phyloP scores from a whole-genome alignment of 2,888 invertebrate genomes.

The Meloe dianella region DNA sequence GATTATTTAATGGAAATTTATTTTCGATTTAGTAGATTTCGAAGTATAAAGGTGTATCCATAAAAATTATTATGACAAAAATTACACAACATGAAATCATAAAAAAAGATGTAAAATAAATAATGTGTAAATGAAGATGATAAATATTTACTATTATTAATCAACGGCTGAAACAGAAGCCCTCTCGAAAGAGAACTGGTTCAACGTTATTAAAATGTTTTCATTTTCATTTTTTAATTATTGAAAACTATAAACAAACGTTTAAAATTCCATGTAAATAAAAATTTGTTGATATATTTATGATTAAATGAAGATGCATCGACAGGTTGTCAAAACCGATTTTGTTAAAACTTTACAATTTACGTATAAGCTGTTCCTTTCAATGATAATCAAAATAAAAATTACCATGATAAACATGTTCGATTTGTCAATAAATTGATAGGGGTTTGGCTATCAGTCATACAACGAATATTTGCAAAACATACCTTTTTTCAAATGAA shows the following conservation, averaged over 20 bases:
- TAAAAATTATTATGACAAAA: background rate
- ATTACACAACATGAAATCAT: background rate
- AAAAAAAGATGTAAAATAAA: background rate
- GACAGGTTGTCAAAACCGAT: background rate
- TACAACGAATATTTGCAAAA: background rate
- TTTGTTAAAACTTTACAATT: background rate
- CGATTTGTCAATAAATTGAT: constrained; percentile 5
- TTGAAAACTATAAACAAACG: background rate
- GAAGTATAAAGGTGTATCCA: background rate
- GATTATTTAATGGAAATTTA: background rate
- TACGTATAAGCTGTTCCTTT: background rate
- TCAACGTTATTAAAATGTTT: background rate
- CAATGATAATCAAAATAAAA: background rate
- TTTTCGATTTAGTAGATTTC: background rate
- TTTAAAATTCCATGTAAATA: background rate
- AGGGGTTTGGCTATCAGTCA: background rate
- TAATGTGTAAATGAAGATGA: background rate
- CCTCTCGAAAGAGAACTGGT: no score
- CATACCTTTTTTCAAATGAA: background rate
- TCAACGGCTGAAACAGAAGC: background rate
- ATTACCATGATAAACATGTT: background rate
- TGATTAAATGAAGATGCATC: background rate
- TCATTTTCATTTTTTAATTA: background rate
- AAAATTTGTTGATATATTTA: background rate
- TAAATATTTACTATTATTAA: background rate